phyloP scores from a whole-genome alignment of 1,140 invertebrate genomes.

The Tigriopus japonicus region DNA sequence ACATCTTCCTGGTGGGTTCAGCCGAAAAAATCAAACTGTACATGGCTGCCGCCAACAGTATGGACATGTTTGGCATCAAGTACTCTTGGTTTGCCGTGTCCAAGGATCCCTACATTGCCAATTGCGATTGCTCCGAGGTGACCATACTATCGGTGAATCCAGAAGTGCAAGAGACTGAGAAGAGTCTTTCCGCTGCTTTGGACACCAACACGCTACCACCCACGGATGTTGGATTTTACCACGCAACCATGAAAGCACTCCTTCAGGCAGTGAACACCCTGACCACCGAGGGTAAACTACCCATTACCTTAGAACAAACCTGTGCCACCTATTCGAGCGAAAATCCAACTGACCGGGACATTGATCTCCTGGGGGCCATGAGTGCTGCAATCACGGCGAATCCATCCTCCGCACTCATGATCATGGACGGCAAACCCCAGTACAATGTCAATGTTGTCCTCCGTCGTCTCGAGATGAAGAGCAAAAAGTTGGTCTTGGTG shows the following conservation, averaged over 20 bases:
- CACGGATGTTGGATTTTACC: conserved; percentile 60
- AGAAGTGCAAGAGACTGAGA: conserved; percentile 24
- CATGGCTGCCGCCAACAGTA: conserved; percentile 33
- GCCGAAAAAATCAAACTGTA: conserved; percentile 45
- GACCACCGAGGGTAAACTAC: conserved; percentile 35
- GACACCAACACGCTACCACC: conserved; percentile 28
- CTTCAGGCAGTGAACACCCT: conserved; percentile 42
- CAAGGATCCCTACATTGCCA: conserved; percentile 26
- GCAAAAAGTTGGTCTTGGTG: not conserved
- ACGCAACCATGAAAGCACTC: conserved; percentile 34
- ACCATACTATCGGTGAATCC: conserved; percentile 15
- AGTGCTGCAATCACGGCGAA: not conserved
- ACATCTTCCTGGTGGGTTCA: conserved; percentile 60
- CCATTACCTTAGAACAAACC: not conserved
- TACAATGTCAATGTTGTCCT: not conserved
- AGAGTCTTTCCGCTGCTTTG: not conserved
- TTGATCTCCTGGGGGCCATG: not conserved
- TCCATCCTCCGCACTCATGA: not conserved
- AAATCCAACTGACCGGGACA: not conserved
- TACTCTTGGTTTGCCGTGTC: conserved; percentile 44
- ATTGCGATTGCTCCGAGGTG: conserved; percentile 8
- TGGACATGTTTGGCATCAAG: conserved; percentile 28
- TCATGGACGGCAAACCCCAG: not conserved
- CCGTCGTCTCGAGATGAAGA: not conserved
- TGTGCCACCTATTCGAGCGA: not conserved